Percentiles rank a stretch among this genome's conserved stretches.
Conservation (phyloP, 2,888 invertebrate species). For the Volucella inflata region DNA sequence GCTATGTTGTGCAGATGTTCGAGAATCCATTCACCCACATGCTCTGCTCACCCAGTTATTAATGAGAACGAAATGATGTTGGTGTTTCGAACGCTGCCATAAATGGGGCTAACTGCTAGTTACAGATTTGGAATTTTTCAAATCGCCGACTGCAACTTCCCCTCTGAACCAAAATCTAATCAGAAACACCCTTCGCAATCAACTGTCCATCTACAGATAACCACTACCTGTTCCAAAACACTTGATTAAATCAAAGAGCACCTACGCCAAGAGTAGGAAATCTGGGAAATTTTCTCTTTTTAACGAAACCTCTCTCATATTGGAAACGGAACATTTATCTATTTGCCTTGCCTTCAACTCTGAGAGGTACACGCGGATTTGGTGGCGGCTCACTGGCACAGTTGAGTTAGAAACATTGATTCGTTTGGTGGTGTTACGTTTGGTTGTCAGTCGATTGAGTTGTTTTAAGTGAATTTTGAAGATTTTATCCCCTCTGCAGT, state of each 20-base stretch:
- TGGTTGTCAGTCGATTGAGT: slow-evolving; percentile 10
- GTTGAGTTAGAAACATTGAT: slow-evolving; percentile 63
- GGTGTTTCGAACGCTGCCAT: background rate
- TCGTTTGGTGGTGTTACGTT: slow-evolving; percentile 26
- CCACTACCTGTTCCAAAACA: background rate
- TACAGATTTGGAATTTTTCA: background rate
- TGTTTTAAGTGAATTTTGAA: slow-evolving; percentile 8
- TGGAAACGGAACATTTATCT: slow-evolving; percentile 39
- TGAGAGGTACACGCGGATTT: slow-evolving; percentile 29
- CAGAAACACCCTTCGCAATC: slow-evolving; percentile 3
- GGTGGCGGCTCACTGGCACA: slow-evolving; percentile 29
- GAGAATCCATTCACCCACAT: background rate
- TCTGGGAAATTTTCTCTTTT: slow-evolving; percentile 62
- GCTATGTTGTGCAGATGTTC: background rate
- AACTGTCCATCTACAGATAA: too few species aligned
- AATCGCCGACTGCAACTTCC: slow-evolving; percentile 18
- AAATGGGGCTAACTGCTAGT: background rate
- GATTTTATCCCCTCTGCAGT: background rate
- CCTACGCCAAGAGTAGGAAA: background rate
- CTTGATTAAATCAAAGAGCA: slow-evolving; percentile 8
- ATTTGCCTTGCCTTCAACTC: background rate
- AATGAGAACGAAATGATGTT: background rate
- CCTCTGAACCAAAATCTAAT: slow-evolving; percentile 15
- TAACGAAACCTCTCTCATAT: slow-evolving; percentile 34
- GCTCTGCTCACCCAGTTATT: background rate